Evolutionary conservation across 1,140 invertebrate species (phyloP).

Genomic region (Mercenaria mercenaria): DNA sequence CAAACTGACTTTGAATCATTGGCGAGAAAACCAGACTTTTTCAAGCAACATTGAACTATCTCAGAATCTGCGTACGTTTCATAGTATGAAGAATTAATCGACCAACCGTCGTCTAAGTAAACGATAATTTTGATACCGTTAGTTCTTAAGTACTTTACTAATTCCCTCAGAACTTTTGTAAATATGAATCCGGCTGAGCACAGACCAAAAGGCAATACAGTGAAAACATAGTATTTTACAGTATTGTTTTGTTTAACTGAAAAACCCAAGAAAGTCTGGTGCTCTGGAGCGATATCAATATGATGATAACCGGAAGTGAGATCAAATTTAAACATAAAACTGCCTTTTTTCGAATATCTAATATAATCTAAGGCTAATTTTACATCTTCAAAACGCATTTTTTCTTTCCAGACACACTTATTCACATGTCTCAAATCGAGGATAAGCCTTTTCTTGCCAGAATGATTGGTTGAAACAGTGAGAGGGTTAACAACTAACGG

Average conservation of each 20-base stretch:
- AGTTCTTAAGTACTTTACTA: neutral
- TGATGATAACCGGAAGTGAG: constrained; percentile 45
- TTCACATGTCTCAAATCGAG: neutral
- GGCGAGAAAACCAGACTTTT: neutral
- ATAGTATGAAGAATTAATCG: neutral
- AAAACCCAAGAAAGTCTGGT: neutral
- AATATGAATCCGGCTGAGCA: neutral
- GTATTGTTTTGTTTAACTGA: neutral
- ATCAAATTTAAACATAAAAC: constrained; percentile 54
- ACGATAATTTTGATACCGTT: neutral
- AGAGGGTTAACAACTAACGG: neutral
- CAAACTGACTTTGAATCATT: neutral
- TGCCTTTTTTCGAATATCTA: neutral
- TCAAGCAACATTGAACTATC: no score
- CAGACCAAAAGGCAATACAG: neutral
- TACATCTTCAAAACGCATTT: neutral
- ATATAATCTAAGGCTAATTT: neutral
- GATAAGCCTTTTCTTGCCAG: neutral
- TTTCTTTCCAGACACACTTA: neutral
- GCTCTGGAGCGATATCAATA: neutral
- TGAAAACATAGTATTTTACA: neutral
- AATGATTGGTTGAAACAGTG: neutral
- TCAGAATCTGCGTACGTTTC: no score
- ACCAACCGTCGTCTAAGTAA: constrained; percentile 1
- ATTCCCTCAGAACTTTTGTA: neutral